Base-by-base conservation (phyloP, 2,113 vertebrate species). In the Blennius ocellaris region DNA sequence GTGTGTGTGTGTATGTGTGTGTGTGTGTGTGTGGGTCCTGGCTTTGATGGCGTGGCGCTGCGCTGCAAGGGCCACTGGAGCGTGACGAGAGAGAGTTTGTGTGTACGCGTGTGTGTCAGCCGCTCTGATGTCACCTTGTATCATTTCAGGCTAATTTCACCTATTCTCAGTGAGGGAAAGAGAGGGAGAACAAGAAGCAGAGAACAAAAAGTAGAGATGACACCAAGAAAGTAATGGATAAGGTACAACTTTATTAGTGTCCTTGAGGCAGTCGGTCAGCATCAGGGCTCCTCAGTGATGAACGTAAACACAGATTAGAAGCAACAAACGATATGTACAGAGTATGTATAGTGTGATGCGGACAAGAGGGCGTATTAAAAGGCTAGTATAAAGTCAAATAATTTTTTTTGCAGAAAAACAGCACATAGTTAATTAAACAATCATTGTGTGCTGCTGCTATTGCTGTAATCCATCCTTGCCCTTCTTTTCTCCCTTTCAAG, bases 81-180 rank as follows among this genome's bases (percentile, higher is more conserved):
- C 89, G 49, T 86, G 84, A 87, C 78, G 66, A 77, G 55, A 38
- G 69, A 43, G 67, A 15, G 56, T 50, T 5, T 37, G 39, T 41
- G 74, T 58, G 57, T 48, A 47, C 11, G 44, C 15, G 56, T 80
- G 81, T 72, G 56, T 64, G 80, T 65, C 16, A 44, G 78, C 59
- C 54, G 64, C 78, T 89, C 81, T 90, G 86, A 91, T 92, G 91
- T 92, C 90, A 90, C 88, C 91, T 91, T 91, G 90, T 92, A 92
- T 92, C 87, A 92, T 90, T 92, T 89, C 91, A 92, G 83, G 84
- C 82, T 92, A 91, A 92, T 90, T 92, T 90, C 83, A 87, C 87
- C 91, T 90, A 78, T 90, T 90, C 84, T 89, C 78, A 64, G 45
- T 81, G 64, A 77, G 53, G 16, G 61, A 69, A 60, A 77, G 81